A percentile compares a stretch with the other conserved stretches of the same genome.
phyloP scores from a whole-genome alignment of 2,888 invertebrate genomes.

The Taenaris catops region DNA sequence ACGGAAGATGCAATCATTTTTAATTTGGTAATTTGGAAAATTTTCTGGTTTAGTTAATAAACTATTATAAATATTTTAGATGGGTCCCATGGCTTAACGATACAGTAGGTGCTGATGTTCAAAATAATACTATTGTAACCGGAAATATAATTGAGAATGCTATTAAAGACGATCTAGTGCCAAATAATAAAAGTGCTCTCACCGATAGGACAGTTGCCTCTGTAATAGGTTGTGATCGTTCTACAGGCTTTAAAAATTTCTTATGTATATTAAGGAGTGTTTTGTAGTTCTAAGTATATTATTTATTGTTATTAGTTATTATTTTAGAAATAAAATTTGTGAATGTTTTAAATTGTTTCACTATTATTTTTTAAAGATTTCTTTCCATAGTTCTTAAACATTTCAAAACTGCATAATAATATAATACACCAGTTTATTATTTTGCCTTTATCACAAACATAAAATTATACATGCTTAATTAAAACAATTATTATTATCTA shows the following conservation, averaged over 20 bases:
- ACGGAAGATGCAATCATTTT: too few relatives aligned
- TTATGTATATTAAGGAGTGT: slow-evolving; percentile 58
- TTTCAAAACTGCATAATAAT: too few relatives aligned
- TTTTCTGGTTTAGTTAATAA: slow-evolving; percentile 61
- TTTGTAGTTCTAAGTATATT: slow-evolving; percentile 33
- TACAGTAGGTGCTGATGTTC: slow-evolving; percentile 8
- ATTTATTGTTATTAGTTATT: slow-evolving; percentile 11
- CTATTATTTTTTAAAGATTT: too few relatives aligned
- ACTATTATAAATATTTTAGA: slow-evolving; percentile 69
- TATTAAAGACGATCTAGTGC: slow-evolving; percentile 1
- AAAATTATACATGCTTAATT: too few relatives aligned
- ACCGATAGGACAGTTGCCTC: slow-evolving; percentile 35
- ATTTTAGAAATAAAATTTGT: slow-evolving; percentile 11
- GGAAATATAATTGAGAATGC: slow-evolving; percentile 1
- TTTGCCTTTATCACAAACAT: too few relatives aligned
- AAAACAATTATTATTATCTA: too few relatives aligned
- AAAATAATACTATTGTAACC: slow-evolving; percentile 2
- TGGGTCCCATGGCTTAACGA: slow-evolving; percentile 82
- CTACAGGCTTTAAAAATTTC: slow-evolving; percentile 52
- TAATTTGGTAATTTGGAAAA: too few relatives aligned
- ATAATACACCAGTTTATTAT: too few relatives aligned
- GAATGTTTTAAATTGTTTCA: neutral
- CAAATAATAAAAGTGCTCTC: neutral
- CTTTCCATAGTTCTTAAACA: too few relatives aligned
- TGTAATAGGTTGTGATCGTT: slow-evolving; percentile 46